Conservation (phyloP, 30 jellyfish, hydroid and myxozoan species). For the Pseudorhiza aurosa region DNA sequence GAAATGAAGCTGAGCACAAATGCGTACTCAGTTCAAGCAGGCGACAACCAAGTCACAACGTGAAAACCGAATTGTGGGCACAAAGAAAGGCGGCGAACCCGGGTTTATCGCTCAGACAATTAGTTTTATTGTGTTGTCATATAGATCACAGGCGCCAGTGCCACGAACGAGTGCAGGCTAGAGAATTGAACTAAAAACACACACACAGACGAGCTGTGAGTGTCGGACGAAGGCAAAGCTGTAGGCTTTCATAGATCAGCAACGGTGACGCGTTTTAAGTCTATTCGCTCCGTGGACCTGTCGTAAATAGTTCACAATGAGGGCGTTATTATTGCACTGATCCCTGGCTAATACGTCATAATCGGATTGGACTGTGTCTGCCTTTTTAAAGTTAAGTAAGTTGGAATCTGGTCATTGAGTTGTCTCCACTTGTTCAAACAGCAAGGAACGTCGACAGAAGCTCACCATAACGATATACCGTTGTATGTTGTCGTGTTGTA, state of each 20-base stretch:
- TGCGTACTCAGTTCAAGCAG: slow-evolving; percentile 36
- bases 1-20: slow-evolving; percentile 30
- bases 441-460: background rate
- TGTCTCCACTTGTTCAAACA: slow-evolving; percentile 15
- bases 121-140: slow-evolving; percentile 34
- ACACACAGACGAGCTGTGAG: slow-evolving; percentile 36
- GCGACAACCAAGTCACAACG: slow-evolving; percentile 51
- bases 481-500: too few relatives aligned
- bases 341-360: slow-evolving; percentile 62
- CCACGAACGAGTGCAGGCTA: slow-evolving; percentile 32
- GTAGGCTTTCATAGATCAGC: slow-evolving; percentile 58
- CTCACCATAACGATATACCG: too few relatives aligned
- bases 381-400: slow-evolving; percentile 43
- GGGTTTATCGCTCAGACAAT: slow-evolving; percentile 17
- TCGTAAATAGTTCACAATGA: slow-evolving; percentile 53
- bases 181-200: slow-evolving; percentile 35
- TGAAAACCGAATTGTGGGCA: slow-evolving; percentile 30
- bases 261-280: slow-evolving; percentile 41
- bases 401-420: slow-evolving; percentile 21
- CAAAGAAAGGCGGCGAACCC: slow-evolving; percentile 31
- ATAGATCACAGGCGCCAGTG: slow-evolving; percentile 60
- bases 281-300: slow-evolving; percentile 48
- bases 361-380: slow-evolving; percentile 78
- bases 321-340: slow-evolving; percentile 69
- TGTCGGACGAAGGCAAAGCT: slow-evolving; percentile 60